Percentiles rank a stretch among this genome's conserved stretches.
Evolutionary conservation across 1,140 invertebrate species (phyloP).

Genomic region (Plutomurus gul): DNA sequence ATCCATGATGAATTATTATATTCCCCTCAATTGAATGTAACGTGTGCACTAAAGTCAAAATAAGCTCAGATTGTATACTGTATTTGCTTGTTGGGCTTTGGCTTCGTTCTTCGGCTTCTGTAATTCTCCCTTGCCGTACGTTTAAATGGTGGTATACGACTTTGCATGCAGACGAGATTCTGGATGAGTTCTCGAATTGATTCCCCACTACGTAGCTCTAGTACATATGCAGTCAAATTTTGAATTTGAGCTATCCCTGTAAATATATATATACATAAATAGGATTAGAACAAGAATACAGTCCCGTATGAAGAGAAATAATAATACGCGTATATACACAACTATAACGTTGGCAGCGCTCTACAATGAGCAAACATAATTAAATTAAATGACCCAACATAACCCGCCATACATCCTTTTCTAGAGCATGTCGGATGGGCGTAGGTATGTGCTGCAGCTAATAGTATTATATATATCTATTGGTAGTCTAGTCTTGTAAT

Average conservation of each 20-base stretch:
- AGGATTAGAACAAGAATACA: background rate
- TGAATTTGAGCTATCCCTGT: slow-evolving; percentile 2
- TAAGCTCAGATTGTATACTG: background rate
- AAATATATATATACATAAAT: background rate
- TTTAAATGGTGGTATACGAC: too few species aligned
- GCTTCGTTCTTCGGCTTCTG: background rate
- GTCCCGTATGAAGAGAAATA: background rate
- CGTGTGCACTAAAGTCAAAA: too few species aligned
- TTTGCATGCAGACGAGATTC: too few species aligned
- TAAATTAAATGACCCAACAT: slow-evolving; percentile 26
- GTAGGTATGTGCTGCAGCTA: too few species aligned
- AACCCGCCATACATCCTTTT: slow-evolving; percentile 14
- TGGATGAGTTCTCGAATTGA: slow-evolving; percentile 1
- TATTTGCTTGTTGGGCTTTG: background rate
- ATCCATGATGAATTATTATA: slow-evolving; percentile 34
- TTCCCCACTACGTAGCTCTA: background rate
- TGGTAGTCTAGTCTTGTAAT: background rate
- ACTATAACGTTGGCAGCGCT: background rate
- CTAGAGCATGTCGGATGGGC: slow-evolving; percentile 15
- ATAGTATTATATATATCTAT: background rate
- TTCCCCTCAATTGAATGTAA: background rate
- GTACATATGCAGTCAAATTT: background rate
- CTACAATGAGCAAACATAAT: background rate
- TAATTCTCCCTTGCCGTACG: slow-evolving; percentile 7
- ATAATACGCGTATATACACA: background rate